Conservation (phyloP, 2,113 vertebrate species). For the Oreochromis aureus region DNA sequence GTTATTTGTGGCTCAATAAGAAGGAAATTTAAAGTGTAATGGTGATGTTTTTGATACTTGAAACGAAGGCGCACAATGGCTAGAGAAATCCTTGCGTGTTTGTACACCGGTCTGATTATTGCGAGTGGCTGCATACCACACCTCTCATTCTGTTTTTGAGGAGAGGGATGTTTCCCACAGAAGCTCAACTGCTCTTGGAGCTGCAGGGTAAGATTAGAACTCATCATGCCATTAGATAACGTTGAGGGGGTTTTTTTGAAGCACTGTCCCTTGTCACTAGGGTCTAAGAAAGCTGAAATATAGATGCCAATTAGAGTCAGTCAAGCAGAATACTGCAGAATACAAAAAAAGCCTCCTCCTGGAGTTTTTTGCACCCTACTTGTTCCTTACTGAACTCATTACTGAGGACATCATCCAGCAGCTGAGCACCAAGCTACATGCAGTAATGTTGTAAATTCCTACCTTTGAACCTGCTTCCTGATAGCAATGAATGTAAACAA, state of each 20-base stretch:
- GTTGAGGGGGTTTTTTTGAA: not conserved
- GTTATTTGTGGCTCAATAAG: not conserved
- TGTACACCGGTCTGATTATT: constrained; percentile 52
- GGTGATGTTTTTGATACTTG: constrained; percentile 18
- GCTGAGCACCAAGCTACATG: not conserved
- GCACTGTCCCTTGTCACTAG: not conserved
- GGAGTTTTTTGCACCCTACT: not conserved
- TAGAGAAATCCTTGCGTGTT: not conserved
- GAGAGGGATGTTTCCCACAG: constrained; percentile 42
- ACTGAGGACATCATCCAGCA: not conserved
- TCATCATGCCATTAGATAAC: constrained; percentile 29
- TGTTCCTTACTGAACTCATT: not conserved
- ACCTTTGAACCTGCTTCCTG: constrained; percentile 61
- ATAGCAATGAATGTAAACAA: constrained; percentile 66
- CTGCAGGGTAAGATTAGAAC: constrained; percentile 24
- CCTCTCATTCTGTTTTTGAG: constrained; percentile 39
- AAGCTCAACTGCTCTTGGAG: not conserved
- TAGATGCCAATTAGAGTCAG: constrained; percentile 32
- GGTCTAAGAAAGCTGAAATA: constrained; percentile 3
- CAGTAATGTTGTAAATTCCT: constrained; percentile 27
- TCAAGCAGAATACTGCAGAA: not conserved
- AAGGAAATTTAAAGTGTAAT: not conserved
- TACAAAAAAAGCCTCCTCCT: not conserved
- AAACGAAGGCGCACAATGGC: constrained; percentile 9
- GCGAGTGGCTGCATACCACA: constrained; percentile 69